phyloP scores from a whole-genome alignment of 2,113 vertebrate species.

The Rousettus leschenaultii region DNA sequence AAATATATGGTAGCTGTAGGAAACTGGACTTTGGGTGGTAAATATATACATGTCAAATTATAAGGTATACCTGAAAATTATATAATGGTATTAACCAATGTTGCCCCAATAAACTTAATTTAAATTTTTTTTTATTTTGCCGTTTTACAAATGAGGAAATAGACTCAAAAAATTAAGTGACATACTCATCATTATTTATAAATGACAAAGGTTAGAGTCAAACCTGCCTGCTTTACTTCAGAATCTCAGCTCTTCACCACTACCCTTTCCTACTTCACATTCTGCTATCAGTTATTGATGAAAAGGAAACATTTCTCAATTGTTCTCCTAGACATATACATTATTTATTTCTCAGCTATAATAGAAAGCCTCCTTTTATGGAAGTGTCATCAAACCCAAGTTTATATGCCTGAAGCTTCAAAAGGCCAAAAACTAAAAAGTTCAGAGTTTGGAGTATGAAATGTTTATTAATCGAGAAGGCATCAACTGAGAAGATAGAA shows the following conservation, averaged over 20 bases:
- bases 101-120: no score
- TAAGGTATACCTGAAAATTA: no score
- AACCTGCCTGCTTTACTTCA: not conserved
- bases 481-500: no score
- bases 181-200: not conserved
- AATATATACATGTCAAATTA: no score
- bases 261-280: not conserved
- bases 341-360: not conserved
- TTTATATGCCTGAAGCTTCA: no score
- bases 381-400: not conserved
- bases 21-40: no score
- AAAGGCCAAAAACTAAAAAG: no score
- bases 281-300: not conserved
- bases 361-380: not conserved
- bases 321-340: not conserved
- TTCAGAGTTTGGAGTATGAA: no score
- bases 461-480: no score
- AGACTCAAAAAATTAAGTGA: not conserved
- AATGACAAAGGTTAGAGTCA: not conserved
- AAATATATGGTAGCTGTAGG: no score
- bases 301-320: not conserved
- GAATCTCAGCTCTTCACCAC: not conserved
- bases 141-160: not conserved
- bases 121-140: not conserved
- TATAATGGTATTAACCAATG: no score